These are phyloP conservation scores for Axea sp. DNA, from an alignment of 2,888 invertebrate genomes.

Conservation along the genomic window DNA sequence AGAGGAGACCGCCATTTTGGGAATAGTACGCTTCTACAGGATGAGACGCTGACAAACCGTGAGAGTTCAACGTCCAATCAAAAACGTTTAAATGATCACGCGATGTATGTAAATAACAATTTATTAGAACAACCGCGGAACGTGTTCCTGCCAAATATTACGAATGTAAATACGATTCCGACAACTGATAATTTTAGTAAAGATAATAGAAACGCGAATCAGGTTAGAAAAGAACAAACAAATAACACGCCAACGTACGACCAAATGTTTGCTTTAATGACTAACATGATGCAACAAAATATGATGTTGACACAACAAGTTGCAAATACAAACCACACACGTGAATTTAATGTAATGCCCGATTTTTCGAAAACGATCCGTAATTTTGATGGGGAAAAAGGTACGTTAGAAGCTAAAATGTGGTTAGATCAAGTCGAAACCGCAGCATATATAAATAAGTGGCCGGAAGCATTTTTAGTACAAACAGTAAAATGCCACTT, in stretches of 20 bases:
- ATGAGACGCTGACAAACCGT: too few relatives aligned
- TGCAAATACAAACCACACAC: background rate
- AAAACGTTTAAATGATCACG: too few relatives aligned
- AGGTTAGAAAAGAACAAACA: too few relatives aligned
- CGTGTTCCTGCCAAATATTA: too few relatives aligned
- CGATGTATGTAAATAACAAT: too few relatives aligned
- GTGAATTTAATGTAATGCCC: constrained; percentile 18
- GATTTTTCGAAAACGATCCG: constrained; percentile 22
- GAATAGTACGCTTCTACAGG: too few relatives aligned
- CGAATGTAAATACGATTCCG: too few relatives aligned
- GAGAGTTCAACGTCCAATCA: too few relatives aligned
- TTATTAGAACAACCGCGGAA: too few relatives aligned
- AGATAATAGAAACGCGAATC: too few relatives aligned
- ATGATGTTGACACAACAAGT: constrained; percentile 7
- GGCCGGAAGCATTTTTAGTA: constrained; percentile 52
- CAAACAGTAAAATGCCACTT: constrained; percentile 51
- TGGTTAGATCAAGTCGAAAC: constrained; percentile 50
- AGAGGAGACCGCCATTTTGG: too few relatives aligned
- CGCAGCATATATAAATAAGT: constrained; percentile 41
- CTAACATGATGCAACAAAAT: constrained; percentile 14
- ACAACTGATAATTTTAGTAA: too few relatives aligned
- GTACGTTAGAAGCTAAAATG: constrained; percentile 33
- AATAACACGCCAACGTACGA: background rate
- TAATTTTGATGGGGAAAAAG: constrained; percentile 29
- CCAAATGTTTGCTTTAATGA: constrained; percentile 5